Evolutionary conservation across 2,797 vertebrate genomes (phyloP).

Genomic region (Hozukius guyotensis): DNA sequence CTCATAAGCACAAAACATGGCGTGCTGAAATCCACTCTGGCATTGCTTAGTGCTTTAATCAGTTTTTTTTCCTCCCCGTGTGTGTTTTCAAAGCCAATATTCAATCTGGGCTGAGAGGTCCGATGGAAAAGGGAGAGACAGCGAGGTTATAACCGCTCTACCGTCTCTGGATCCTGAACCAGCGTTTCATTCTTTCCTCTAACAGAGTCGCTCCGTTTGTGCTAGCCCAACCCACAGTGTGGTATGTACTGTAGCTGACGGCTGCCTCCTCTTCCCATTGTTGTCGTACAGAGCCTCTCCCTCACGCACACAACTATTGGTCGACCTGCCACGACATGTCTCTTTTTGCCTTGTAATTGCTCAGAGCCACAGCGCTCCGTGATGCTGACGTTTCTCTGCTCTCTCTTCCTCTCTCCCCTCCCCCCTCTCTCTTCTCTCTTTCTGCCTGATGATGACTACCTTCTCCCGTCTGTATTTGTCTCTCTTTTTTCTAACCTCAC

Average conservation of each 20-base stretch:
- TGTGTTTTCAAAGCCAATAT: constrained; percentile 38
- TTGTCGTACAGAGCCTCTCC: constrained; percentile 45
- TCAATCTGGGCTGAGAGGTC: constrained; percentile 22
- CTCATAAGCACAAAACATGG: constrained; percentile 59
- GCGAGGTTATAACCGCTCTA: constrained; percentile 21
- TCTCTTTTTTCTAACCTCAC: neutral
- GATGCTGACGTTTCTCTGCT: constrained; percentile 10
- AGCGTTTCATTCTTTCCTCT: constrained; percentile 23
- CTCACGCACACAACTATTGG: constrained; percentile 28
- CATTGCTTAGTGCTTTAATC: constrained; percentile 40
- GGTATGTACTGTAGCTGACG: constrained; percentile 44
- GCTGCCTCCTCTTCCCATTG: constrained; percentile 41
- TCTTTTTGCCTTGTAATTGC: constrained; percentile 45
- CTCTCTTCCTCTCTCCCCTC: neutral
- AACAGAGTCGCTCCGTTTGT: constrained; percentile 26
- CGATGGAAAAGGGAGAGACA: constrained; percentile 19
- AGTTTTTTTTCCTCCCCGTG: neutral
- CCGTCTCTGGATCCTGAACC: constrained; percentile 23
- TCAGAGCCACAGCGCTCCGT: constrained; percentile 10
- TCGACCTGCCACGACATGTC: constrained; percentile 59
- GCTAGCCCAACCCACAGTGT: constrained; percentile 37
- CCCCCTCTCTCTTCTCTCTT: neutral
- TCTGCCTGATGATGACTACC: constrained; percentile 13
- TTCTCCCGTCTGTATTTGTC: constrained; percentile 11
- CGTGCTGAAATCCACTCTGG: constrained; percentile 48